Conservation (phyloP, 2,888 invertebrate genomes). For the Pegoplata infirma region DNA sequence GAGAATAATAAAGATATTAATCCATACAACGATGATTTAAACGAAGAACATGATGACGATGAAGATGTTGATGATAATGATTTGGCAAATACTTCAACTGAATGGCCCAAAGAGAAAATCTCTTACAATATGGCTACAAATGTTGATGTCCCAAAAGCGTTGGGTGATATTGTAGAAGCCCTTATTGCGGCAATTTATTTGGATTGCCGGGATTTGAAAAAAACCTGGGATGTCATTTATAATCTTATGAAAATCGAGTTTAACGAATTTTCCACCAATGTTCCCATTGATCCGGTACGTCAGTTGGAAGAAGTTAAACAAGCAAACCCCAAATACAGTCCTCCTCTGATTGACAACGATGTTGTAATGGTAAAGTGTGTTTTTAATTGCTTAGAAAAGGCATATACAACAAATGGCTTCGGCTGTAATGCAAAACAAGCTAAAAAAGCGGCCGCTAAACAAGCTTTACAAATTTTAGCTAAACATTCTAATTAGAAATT, state of each 20-base stretch:
- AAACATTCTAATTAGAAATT: constrained; percentile 52
- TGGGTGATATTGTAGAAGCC: constrained; percentile 97
- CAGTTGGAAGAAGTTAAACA: constrained; percentile 90
- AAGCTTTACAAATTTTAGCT: constrained; percentile 81
- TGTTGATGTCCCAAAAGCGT: constrained; percentile 91
- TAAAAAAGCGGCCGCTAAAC: constrained; percentile 88
- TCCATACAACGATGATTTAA: constrained; percentile 44
- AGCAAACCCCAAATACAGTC: constrained; percentile 84
- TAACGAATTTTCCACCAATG: constrained; percentile 86
- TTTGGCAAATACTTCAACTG: neutral
- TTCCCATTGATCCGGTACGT: constrained; percentile 95
- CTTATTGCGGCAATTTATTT: constrained; percentile 93
- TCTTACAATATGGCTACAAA: constrained; percentile 81
- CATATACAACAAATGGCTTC: constrained; percentile 83
- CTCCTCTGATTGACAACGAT: constrained; percentile 70
- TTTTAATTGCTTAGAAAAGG: constrained; percentile 81
- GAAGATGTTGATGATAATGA: neutral
- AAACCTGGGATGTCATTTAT: constrained; percentile 90
- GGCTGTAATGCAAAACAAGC: constrained; percentile 85
- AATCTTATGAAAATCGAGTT: constrained; percentile 92
- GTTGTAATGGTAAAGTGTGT: constrained; percentile 82
- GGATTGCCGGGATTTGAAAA: constrained; percentile 86
- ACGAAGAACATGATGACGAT: constrained; percentile 8
- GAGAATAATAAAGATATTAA: constrained; percentile 63
- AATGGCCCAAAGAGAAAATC: neutral